phyloP scores from a whole-genome alignment of 2,113 vertebrate genomes.

The Prochilodus magdalenae region DNA sequence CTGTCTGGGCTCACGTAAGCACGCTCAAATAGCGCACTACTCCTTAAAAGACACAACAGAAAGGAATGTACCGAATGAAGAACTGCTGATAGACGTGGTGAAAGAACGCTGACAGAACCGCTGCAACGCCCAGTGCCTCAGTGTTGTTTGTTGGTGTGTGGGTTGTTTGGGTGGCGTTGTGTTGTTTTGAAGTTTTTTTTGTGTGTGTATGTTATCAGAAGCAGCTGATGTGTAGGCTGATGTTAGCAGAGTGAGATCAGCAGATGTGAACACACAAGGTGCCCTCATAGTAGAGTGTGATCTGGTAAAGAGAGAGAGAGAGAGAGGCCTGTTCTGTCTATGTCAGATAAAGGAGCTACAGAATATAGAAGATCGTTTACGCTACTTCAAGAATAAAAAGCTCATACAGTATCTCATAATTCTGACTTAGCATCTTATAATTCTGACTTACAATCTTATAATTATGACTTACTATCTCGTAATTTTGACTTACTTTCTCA shows the following conservation, averaged over 20 bases:
- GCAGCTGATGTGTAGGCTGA: slow-evolving; percentile 36
- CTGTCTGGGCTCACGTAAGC: background rate
- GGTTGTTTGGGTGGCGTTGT: too few species aligned
- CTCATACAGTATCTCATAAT: too few species aligned
- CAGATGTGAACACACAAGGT: slow-evolving; percentile 4
- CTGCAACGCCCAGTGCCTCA: background rate
- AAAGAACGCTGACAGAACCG: background rate
- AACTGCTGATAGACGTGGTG: slow-evolving; percentile 13
- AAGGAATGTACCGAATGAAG: slow-evolving; percentile 46
- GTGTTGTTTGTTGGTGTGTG: too few species aligned
- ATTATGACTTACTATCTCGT: too few species aligned
- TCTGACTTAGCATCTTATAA: too few species aligned
- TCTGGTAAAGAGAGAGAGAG: background rate
- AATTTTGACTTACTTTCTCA: too few species aligned
- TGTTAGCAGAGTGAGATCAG: background rate
- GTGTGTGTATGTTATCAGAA: background rate
- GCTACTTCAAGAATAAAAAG: too few species aligned
- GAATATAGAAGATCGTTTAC: too few species aligned
- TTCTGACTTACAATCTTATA: too few species aligned
- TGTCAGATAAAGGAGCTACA: too few species aligned
- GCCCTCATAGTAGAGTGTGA: background rate
- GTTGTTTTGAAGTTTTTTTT: too few species aligned
- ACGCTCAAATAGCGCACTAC: background rate
- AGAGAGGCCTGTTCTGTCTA: background rate
- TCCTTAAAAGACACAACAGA: background rate